Evolutionary conservation across 2,888 invertebrate species (phyloP), one percentile per base, ranked within the genome.

Genomic region (Volucella bombylans): DNA sequence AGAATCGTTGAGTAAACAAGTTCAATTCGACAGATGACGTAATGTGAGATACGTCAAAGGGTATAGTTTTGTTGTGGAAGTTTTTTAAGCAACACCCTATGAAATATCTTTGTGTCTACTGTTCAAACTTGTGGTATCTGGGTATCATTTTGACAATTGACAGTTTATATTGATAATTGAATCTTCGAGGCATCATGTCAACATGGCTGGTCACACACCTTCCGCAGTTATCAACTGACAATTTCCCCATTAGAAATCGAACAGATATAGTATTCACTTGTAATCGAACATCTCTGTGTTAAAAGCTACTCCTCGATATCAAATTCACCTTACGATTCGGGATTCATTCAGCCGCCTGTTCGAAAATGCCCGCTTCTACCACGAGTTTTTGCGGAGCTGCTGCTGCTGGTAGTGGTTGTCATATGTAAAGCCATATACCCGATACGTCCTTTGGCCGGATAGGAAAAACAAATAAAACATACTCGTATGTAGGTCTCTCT

Each of bases 371-470:
- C 69, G 41, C 49, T 55, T 69, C 43, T 67, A 72, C 39, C 79
- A 67, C 65, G 59, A 59, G 68, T 68, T 76, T 43, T 61, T 67
- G 52, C 39, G 65, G 69, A 57, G 39, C 52, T 67, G 49, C 47
- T 61, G 43, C 31, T 68, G 78, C 47, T 68, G 68, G 41, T 64
- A 67, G 69, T 52, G 78, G 68, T 47, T 68, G 61, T 52, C 72
- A 78, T 68, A 52, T 78, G 31, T 6, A 31, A 68, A 78, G 47
- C 59, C 72, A 61, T 74, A 68, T 61, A 67, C 49, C 64, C 38
- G 72, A 71, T 15, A 43, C n/a, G 62, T 61, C 62, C 72, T 31
- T 38, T 61, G 77, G 62, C 4, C 72, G 62, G 18, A 68, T 52
- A 69, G 59, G 31, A 31, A 55, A 12, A 15, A 59, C 45, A 14